These are phyloP conservation scores for Amblyjoppa fuscipennis DNA, from an alignment of 2,888 invertebrate genomes.

Conservation along the genomic window DNA sequence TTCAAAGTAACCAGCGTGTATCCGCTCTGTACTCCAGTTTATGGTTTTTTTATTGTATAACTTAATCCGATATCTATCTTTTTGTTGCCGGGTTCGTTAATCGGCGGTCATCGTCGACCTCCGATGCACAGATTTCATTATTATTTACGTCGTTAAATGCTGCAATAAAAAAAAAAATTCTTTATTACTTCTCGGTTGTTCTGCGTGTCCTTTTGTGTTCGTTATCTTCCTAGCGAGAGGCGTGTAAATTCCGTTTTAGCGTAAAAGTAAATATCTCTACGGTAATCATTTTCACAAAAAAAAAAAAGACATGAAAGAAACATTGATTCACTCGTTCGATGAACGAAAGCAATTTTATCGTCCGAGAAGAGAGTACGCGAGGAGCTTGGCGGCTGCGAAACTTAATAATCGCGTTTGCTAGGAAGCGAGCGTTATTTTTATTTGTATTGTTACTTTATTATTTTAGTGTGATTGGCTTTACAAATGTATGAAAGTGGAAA, in stretches of 20 bases:
- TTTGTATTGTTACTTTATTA: constrained; percentile 20
- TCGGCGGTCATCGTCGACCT: neutral
- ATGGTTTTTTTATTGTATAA: constrained; percentile 11
- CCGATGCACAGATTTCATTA: neutral
- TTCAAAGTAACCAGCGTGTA: neutral
- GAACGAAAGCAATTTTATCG: constrained; percentile 18
- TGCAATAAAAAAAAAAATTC: neutral
- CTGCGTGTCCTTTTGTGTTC: neutral
- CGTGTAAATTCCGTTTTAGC: constrained; percentile 56
- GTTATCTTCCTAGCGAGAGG: constrained; percentile 29
- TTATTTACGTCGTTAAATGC: neutral
- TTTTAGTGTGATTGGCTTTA: constrained; percentile 55
- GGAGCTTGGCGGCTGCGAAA: constrained; percentile 7
- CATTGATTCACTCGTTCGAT: constrained; percentile 38
- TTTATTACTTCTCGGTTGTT: constrained; percentile 19
- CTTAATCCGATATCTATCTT: neutral
- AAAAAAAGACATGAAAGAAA: neutral
- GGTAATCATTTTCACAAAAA: neutral
- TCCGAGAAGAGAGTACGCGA: constrained; percentile 39
- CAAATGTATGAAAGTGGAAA: constrained; percentile 71
- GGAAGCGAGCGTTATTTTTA: constrained; percentile 20
- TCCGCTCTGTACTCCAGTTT: neutral
- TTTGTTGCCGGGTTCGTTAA: constrained; percentile 1
- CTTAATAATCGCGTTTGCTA: constrained; percentile 13
- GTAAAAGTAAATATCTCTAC: constrained; percentile 34